These are phyloP conservation scores for Epinephelus awoara DNA, from an alignment of 2,797 vertebrate genomes.

Conservation along the genomic window DNA sequence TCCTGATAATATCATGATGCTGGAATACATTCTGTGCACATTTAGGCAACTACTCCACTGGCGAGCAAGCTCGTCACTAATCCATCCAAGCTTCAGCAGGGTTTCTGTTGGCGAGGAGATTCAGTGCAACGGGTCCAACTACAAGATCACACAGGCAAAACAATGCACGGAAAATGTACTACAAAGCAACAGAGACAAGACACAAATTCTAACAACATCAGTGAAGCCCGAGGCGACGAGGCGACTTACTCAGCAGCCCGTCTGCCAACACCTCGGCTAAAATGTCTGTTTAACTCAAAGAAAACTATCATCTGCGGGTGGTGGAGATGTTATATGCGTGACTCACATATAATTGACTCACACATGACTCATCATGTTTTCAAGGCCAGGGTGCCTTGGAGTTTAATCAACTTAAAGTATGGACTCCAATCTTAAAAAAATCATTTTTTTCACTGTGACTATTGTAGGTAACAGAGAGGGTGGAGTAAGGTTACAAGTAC, in stretches of 20 bases:
- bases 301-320: conserved; percentile 37
- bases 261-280: conserved; percentile 50
- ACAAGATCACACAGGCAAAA: neutral
- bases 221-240: conserved; percentile 9
- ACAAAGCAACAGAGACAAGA: conserved; percentile 11
- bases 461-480: conserved; percentile 24
- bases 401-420: conserved; percentile 2
- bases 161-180: neutral
- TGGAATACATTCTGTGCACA: neutral
- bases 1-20: neutral
- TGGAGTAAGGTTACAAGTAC: conserved; percentile 35
- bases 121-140: neutral
- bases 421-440: neutral
- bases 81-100: neutral
- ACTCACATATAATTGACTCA: conserved; percentile 44
- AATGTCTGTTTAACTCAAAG: conserved; percentile 20
- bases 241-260: conserved; percentile 37
- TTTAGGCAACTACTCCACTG: neutral
- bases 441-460: neutral
- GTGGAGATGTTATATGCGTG: conserved; percentile 26
- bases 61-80: neutral
- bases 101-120: neutral
- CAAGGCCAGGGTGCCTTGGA: neutral
- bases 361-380: conserved; percentile 44
- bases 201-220: neutral